These are phyloP conservation scores for Rallus limicola DNA, from an alignment of 2,113 vertebrate species.

Conservation along the genomic window DNA sequence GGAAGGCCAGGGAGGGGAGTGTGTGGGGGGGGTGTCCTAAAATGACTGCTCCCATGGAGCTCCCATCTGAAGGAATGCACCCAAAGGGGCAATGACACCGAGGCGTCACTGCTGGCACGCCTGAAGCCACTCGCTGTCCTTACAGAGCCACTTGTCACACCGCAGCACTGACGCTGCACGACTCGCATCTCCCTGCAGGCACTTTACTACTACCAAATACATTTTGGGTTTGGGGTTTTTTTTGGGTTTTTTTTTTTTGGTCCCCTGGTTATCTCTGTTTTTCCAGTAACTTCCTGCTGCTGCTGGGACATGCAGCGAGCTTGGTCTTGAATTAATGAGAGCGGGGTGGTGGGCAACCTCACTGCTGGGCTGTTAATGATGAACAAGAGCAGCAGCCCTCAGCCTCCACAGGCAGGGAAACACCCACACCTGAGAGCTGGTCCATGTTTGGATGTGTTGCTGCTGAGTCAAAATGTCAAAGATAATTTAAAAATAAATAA, in stretches of 20 bases:
- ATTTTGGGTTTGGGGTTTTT: no score
- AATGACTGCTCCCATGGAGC: neutral
- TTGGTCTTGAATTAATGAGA: neutral
- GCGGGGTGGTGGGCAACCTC: neutral
- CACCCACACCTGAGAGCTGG: neutral
- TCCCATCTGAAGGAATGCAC: neutral
- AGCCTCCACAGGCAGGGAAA: neutral
- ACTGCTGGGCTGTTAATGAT: neutral
- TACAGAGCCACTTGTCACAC: neutral
- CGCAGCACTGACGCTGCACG: neutral
- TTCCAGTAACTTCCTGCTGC: neutral
- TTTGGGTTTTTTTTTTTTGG: neutral
- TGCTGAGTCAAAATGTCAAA: neutral
- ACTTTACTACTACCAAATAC: neutral
- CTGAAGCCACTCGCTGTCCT: neutral
- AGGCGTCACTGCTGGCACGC: neutral
- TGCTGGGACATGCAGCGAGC: neutral
- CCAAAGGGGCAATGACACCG: rapidly evolving
- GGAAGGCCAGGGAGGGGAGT: neutral
- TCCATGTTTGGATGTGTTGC: neutral
- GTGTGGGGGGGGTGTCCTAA: neutral
- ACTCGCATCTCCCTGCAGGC: neutral
- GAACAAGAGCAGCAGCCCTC: neutral
- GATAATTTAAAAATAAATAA: neutral
- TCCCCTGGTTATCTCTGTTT: neutral